Conservation (phyloP, 2,113 vertebrate genomes). For the Nerophis ophidion region DNA sequence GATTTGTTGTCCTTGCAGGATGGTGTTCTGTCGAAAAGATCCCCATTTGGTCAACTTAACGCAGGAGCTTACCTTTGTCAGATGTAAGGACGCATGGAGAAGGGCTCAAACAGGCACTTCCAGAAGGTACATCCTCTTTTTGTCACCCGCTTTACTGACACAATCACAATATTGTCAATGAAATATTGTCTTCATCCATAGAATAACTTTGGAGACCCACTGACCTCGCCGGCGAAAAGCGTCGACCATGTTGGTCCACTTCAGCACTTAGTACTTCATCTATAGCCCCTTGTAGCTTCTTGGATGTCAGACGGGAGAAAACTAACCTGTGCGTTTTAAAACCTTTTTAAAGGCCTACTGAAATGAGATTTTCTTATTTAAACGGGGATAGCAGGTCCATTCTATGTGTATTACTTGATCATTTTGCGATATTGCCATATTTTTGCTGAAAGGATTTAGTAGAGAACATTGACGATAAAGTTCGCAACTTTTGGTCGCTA, state of each 20-base stretch:
- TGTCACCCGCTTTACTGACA: too few relatives aligned
- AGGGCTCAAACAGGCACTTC: conserved; percentile 1
- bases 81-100: conserved; percentile 64
- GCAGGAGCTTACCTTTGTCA: conserved; percentile 66
- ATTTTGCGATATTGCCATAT: too few relatives aligned
- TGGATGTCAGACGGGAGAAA: too few relatives aligned
- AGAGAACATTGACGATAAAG: too few relatives aligned
- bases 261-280: conserved; percentile 37
- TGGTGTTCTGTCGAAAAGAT: conserved; percentile 67
- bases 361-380: too few relatives aligned
- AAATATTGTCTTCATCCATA: conserved; percentile 29
- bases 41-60: conserved; percentile 21
- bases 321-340: too few relatives aligned
- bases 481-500: too few relatives aligned
- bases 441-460: too few relatives aligned
- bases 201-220: conserved; percentile 44
- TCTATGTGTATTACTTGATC: too few relatives aligned
- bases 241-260: conserved; percentile 1
- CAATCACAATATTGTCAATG: background rate
- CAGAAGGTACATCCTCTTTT: background rate
- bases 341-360: too few relatives aligned
- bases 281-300: too few relatives aligned
- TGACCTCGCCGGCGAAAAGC: conserved; percentile 24
- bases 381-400: too few relatives aligned
- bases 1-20: conserved; percentile 36